Percentiles rank a stretch among this genome's conserved stretches.
These are phyloP conservation scores for Flabesymbios commensalis DNA, from an alignment of 2,888 invertebrate species.

Conservation along the genomic window DNA sequence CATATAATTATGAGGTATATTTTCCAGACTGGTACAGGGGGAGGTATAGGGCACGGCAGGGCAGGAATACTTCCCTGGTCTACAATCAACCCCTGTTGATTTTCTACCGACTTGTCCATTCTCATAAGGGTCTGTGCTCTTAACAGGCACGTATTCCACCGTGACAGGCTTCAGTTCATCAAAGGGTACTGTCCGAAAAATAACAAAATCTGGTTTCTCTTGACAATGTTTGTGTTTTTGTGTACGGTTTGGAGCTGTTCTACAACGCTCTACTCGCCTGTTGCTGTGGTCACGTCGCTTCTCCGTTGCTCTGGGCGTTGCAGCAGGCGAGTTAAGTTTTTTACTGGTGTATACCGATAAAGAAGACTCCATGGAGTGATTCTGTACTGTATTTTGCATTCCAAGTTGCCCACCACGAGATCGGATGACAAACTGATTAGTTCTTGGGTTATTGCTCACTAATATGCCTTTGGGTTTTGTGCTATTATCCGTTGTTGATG, in stretches of 20 bases:
- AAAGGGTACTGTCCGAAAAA: background rate
- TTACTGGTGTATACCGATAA: too few relatives aligned
- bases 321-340: too few relatives aligned
- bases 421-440: too few relatives aligned
- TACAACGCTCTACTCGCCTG: background rate
- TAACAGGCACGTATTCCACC: conserved; percentile 1
- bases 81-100: background rate
- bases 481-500: too few relatives aligned
- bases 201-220: background rate
- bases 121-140: background rate
- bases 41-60: too few relatives aligned
- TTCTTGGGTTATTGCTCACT: too few relatives aligned
- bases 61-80: background rate
- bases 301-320: background rate
- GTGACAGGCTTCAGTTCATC: conserved; percentile 3
- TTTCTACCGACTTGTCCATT: background rate
- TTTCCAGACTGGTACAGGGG: conserved; percentile 3
- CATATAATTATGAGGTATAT: too few relatives aligned
- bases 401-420: too few relatives aligned
- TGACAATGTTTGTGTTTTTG: background rate
- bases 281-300: background rate
- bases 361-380: too few relatives aligned
- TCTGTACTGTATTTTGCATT: too few relatives aligned
- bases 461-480: too few relatives aligned
- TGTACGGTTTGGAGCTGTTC: too few relatives aligned